Conservation (phyloP, 2,888 invertebrate species). For the Sthenelais limicola region DNA sequence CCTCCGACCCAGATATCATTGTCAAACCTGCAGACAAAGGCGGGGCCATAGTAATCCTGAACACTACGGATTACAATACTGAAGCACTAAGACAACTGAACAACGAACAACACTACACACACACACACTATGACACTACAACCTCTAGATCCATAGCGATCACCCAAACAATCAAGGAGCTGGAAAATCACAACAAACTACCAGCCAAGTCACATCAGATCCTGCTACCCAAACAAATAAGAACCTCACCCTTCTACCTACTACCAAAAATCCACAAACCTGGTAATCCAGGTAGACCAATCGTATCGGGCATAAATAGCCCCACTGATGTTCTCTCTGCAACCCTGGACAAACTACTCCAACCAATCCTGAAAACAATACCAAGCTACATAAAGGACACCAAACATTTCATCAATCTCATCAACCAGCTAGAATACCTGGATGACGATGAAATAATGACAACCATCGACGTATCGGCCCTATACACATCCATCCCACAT, state of each 20-base stretch:
- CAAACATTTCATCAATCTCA: conserved; percentile 21
- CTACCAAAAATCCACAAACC: conserved; percentile 28
- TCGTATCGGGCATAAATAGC: conserved; percentile 6
- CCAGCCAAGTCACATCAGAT: not conserved
- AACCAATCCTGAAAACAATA: not conserved
- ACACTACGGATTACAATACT: conserved; percentile 16
- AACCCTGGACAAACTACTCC: not conserved
- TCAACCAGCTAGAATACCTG: conserved; percentile 2
- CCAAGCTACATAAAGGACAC: conserved; percentile 17
- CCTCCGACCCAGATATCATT: not conserved
- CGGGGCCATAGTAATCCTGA: conserved; percentile 18
- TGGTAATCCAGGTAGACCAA: conserved; percentile 1
- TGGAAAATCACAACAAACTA: not conserved
- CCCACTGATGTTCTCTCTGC: conserved; percentile 17
- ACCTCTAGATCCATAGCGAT: not conserved
- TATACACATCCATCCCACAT: conserved; percentile 28
- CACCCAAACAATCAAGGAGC: not conserved
- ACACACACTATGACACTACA: not conserved
- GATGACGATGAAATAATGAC: conserved; percentile 5
- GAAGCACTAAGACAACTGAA: conserved; percentile 13
- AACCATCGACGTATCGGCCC: conserved; percentile 1
- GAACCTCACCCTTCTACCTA: conserved; percentile 15
- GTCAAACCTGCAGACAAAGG: conserved; percentile 25
- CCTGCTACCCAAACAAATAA: not conserved
- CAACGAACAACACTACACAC: not conserved